Evolutionary conservation across 2,797 vertebrate species (phyloP), one percentile per base, ranked within the genome.

Genomic region (Tapirus indicus): DNA sequence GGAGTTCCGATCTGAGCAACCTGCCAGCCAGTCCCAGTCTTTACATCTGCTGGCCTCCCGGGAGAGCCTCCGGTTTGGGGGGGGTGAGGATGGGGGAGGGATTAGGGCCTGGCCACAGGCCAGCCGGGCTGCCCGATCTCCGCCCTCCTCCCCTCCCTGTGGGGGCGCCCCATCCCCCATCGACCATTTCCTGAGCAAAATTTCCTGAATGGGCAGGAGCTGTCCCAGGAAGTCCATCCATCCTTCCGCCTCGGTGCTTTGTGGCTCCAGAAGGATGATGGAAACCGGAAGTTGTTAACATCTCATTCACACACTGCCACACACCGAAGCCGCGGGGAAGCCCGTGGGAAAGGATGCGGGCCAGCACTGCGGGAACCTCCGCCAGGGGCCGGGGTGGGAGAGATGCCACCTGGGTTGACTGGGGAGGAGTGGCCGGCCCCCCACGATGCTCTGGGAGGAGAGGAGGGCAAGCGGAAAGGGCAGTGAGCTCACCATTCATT

Each of bases 231-330:
- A 89, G 56, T 32, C 23, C 25, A 7, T 72, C 78, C 83, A 4
- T 52, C 79, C 77, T 54, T 96, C 94, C 52, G 41, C 56, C 7
- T 21, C 1, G 2, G 16, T 10, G 58, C 91, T 84, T 17, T 44
- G 68, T 49, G 87, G 69, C 84, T 88, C 66, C 68, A 13, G 86
- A 64, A 69, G 89, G 91, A 77, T 4, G 80, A 69, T 79, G 78
- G 96, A 94, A 96, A 94, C 97, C 92, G 92, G 98, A 98, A 96
- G 69, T 78, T 16, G 72, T 96, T 97, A 79, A 20, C 89, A 54
- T 94, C 92, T 96, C 93, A 10, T 92, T 95, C 88, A 82, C 88
- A 47, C 80, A 56, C 97, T 4, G 25, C 72, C 69, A 0, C 78
- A 80, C 56, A 82, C 77, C 4, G 62, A 86, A 41, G 62, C 69